Evolutionary conservation across 2,797 vertebrate species (phyloP).

Genomic region (Pipistrellus nathusii): DNA sequence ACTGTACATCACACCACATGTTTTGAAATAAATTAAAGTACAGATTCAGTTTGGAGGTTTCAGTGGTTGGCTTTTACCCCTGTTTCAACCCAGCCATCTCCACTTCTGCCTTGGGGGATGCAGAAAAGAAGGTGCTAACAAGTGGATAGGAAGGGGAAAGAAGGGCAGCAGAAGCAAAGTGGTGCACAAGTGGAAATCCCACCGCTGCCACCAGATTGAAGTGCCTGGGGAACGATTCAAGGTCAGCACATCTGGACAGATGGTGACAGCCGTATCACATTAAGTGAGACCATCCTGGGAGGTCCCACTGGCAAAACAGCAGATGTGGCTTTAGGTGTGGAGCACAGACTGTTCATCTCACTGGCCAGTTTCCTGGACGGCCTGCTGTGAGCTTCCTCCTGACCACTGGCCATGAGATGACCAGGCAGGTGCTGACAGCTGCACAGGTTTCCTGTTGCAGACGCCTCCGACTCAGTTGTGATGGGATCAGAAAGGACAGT

Average conservation of each 20-base stretch:
- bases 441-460: conserved; percentile 22
- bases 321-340: background rate
- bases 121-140: background rate
- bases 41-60: background rate
- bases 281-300: background rate
- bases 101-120: background rate
- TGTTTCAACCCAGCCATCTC: background rate
- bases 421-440: conserved; percentile 41
- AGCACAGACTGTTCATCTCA: background rate
- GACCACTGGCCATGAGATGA: background rate
- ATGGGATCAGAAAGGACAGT: background rate
- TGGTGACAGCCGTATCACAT: background rate
- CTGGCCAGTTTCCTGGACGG: background rate
- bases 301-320: background rate
- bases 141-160: background rate
- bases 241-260: background rate
- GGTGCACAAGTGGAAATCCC: background rate
- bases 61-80: background rate
- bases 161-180: background rate
- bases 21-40: conserved; percentile 51
- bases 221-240: background rate
- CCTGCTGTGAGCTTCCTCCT: background rate
- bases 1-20: background rate
- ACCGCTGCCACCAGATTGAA: background rate
- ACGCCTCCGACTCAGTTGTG: background rate